Percentiles rank a stretch among this genome's conserved stretches.
These are phyloP conservation scores for Myripristis murdjan DNA, from an alignment of 2,797 vertebrate genomes.

Conservation along the genomic window DNA sequence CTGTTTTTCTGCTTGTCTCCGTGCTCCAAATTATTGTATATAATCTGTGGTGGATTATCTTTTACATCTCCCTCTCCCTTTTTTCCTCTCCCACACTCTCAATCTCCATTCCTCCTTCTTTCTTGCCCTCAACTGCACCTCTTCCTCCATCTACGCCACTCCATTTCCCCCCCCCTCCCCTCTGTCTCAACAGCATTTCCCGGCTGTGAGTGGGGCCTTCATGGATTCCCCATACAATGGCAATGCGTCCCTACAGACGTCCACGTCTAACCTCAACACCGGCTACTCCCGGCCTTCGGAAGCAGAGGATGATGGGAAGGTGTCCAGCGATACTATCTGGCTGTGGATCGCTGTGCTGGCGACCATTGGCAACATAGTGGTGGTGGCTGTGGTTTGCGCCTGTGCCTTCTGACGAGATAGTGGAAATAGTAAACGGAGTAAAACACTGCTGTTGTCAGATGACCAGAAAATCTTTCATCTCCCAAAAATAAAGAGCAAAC, in stretches of 20 bases:
- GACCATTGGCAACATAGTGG: slow-evolving; percentile 89
- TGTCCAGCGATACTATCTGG: slow-evolving; percentile 87
- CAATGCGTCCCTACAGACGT: slow-evolving; percentile 83
- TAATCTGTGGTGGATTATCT: not conserved
- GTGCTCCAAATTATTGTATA: not conserved
- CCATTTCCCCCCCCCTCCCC: slow-evolving; percentile 16
- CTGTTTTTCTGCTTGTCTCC: not conserved
- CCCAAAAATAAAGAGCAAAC: slow-evolving; percentile 42
- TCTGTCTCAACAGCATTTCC: slow-evolving; percentile 73
- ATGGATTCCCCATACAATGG: slow-evolving; percentile 88
- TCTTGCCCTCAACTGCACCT: no score
- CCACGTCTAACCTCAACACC: slow-evolving; percentile 83
- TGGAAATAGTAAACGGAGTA: slow-evolving; percentile 1
- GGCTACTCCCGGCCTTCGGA: slow-evolving; percentile 79
- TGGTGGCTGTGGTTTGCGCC: slow-evolving; percentile 89
- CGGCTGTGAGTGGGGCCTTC: slow-evolving; percentile 81
- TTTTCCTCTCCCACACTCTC: not conserved
- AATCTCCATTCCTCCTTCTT: no score
- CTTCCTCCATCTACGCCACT: not conserved
- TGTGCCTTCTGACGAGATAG: slow-evolving; percentile 85
- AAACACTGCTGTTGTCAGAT: slow-evolving; percentile 18
- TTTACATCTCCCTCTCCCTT: not conserved
- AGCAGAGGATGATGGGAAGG: slow-evolving; percentile 82
- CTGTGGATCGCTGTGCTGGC: slow-evolving; percentile 89
- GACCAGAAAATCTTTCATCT: slow-evolving; percentile 24